These are phyloP conservation scores for Neotoma lepida DNA, from an alignment of 2,113 vertebrate genomes.

Conservation along the genomic window DNA sequence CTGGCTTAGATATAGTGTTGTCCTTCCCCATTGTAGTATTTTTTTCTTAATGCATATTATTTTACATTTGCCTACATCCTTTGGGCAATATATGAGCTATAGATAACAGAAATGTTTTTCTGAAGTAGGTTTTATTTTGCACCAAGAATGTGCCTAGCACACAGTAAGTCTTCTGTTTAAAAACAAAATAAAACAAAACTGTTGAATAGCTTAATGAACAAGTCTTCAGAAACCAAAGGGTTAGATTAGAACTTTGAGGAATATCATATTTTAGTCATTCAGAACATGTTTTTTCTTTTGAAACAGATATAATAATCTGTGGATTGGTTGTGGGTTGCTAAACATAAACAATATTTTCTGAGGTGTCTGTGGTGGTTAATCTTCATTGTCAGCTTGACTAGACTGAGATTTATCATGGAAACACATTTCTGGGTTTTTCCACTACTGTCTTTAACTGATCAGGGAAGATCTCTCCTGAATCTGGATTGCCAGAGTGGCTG, in stretches of 20 bases:
- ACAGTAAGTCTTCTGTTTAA: neutral
- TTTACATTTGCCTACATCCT: neutral
- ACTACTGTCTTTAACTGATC: neutral
- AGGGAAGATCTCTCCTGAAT: neutral
- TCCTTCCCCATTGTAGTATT: neutral
- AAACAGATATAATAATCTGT: neutral
- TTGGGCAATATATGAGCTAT: neutral
- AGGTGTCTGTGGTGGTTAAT: neutral
- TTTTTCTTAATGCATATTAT: neutral
- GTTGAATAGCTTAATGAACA: neutral
- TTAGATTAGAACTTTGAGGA: neutral
- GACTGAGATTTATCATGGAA: no score
- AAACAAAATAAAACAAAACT: neutral
- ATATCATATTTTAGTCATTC: neutral
- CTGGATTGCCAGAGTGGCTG: neutral
- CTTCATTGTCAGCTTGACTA: neutral
- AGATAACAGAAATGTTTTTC: neutral
- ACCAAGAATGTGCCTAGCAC: neutral
- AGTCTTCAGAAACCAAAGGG: neutral
- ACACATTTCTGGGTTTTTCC: neutral
- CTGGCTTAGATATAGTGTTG: neutral
- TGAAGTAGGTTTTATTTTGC: neutral
- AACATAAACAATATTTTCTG: slow-evolving; percentile 31
- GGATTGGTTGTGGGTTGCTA: neutral
- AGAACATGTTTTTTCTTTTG: neutral